Base-by-base conservation (phyloP, 2,113 vertebrate species). In the Manacus vitellinus region DNA sequence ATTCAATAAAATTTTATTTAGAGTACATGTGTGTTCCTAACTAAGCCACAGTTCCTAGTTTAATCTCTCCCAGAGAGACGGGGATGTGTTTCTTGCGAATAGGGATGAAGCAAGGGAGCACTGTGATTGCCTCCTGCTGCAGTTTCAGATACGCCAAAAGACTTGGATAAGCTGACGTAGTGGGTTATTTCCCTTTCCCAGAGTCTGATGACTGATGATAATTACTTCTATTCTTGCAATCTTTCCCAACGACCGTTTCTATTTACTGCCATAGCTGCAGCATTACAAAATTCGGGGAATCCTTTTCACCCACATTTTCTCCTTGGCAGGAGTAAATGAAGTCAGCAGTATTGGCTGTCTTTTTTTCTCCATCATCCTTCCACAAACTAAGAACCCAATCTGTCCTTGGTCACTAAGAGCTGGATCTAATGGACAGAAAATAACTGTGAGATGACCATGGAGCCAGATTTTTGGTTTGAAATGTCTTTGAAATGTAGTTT, bases 261-360 rank as follows among this genome's bases (percentile, higher is more conserved):
- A 82, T 87, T 91, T 91, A 79, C 61, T 71, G 84, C 24, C 46
- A 44, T 41, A 87, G 74, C 62, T 85, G 43, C n/a, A 67, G 30
- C 46, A 14, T 66, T 88, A 67, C 75, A 88, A 90, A 95, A 84
- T 44, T 28, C 61, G 62, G 77, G 58, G 91, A 96, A 73, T 88
- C 72, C 71, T 94, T 92, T 86, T 94, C 79, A 83, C 85, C 68
- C 31, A 71, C 43, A 68, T 84, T 87, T 92, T 56, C 55, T 75
- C 31, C 25, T 62, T 68, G 46, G 41, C 83, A 39, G 59, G 31
- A 92, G 25, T 41, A 83, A 88, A 62, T 37, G 13, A 74, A 55
- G 28, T 28, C 78, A 67, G 63, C 54, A 51, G 12, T 9, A 9
- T 37, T 46, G 58, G 31, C 39, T 58, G 28, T n/a, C 18, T 51